phyloP scores from a whole-genome alignment of 1,140 invertebrate species.

The Venustaconcha ellipsiformis region DNA sequence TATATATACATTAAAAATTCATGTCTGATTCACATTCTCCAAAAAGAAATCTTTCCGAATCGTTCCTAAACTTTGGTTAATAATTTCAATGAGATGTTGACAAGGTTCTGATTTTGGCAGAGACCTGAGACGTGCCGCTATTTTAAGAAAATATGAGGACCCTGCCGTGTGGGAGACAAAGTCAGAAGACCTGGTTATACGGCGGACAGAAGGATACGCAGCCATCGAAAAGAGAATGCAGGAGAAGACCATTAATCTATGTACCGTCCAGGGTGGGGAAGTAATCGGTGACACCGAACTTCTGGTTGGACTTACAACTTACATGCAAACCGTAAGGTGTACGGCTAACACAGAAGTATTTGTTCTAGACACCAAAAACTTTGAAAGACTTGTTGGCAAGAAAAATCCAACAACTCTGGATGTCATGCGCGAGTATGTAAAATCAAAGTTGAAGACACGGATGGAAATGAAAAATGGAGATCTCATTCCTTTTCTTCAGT shows the following conservation, averaged over 20 bases:
- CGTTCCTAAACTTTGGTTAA: no score
- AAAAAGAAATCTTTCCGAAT: no score
- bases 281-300: conserved; percentile 63
- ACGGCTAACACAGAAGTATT: conserved; percentile 60
- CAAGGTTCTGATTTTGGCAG: conserved; percentile 28
- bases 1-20: no score
- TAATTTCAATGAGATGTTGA: no score
- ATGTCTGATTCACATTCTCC: no score
- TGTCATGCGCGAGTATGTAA: conserved; percentile 51
- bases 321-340: conserved; percentile 60
- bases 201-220: conserved; percentile 59
- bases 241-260: conserved; percentile 49
- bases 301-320: conserved; percentile 48
- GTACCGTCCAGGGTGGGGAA: conserved; percentile 53
- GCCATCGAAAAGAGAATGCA: conserved; percentile 56
- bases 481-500: conserved; percentile 52
- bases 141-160: conserved; percentile 51
- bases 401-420: conserved; percentile 57
- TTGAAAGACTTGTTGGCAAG: conserved; percentile 57
- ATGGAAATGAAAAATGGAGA: conserved; percentile 46
- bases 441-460: conserved; percentile 53
- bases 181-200: conserved; percentile 49
- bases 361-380: conserved; percentile 62
- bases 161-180: conserved; percentile 52
- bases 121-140: conserved; percentile 49